phyloP scores from a whole-genome alignment of 1,140 invertebrate species.

The Panonychus citri region DNA sequence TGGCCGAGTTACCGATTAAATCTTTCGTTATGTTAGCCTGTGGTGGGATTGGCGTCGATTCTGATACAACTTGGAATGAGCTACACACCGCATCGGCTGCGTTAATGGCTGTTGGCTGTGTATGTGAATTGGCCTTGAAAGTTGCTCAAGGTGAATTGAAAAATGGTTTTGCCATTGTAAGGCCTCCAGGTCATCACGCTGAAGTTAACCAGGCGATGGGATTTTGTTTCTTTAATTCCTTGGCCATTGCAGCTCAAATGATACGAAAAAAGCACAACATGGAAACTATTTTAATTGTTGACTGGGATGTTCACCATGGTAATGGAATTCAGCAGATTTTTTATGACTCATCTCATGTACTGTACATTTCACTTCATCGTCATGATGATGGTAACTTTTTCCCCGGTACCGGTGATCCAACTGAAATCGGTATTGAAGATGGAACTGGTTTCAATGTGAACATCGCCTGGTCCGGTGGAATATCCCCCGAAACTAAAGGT shows the following conservation, averaged over 20 bases:
- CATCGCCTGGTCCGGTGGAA: slow-evolving; percentile 74
- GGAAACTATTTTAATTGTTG: slow-evolving; percentile 77
- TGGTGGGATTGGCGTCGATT: slow-evolving; percentile 89
- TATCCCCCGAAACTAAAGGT: slow-evolving; percentile 64
- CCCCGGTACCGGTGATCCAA: slow-evolving; percentile 78
- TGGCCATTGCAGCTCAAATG: slow-evolving; percentile 79
- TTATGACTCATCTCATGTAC: slow-evolving; percentile 75
- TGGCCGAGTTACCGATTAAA: slow-evolving; percentile 49
- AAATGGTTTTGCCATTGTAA: slow-evolving; percentile 90
- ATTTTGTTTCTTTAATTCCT: slow-evolving; percentile 98
- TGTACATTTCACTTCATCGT: slow-evolving; percentile 92
- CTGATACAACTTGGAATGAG: slow-evolving; percentile 95
- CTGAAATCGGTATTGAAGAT: slow-evolving; percentile 53
- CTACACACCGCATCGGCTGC: slow-evolving; percentile 77
- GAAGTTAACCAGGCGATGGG: slow-evolving; percentile 93
- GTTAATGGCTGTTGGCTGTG: slow-evolving; percentile 79
- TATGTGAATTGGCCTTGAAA: slow-evolving; percentile 70
- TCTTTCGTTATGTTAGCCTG: slow-evolving; percentile 75
- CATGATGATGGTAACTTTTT: slow-evolving; percentile 99
- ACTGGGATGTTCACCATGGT: slow-evolving; percentile 99
- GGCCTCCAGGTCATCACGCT: slow-evolving; percentile 94
- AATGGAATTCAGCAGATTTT: slow-evolving; percentile 98
- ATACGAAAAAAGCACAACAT: slow-evolving; percentile 58
- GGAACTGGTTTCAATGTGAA: slow-evolving; percentile 89
- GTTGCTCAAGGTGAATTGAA: slow-evolving; percentile 23